A percentile compares a stretch with the other conserved stretches of the same genome.
Evolutionary conservation across 2,797 vertebrate genomes (phyloP).

Genomic region (Sphenopsis melanotis): DNA sequence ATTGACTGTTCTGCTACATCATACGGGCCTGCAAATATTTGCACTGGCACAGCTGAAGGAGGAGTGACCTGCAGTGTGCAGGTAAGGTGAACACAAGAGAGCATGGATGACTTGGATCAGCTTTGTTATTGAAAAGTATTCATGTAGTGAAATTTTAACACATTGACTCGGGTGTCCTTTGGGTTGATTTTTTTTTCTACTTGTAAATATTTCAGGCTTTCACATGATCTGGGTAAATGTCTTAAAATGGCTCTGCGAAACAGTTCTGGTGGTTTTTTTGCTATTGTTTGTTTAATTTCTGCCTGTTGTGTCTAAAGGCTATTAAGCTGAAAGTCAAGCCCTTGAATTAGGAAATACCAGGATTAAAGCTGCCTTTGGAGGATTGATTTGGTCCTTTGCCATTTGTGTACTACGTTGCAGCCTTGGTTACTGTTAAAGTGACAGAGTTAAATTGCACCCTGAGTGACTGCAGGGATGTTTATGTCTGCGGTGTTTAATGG

Average conservation of each 20-base stretch:
- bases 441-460: not conserved
- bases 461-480: not conserved
- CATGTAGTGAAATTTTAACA: not conserved
- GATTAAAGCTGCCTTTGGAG: constrained; percentile 19
- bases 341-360: constrained; percentile 10
- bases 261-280: not conserved
- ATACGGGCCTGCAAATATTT: not conserved
- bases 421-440: constrained; percentile 21
- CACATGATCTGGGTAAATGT: not conserved
- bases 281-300: not conserved
- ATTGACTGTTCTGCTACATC: not conserved
- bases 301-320: not conserved
- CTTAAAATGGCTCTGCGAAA: not conserved
- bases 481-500: not conserved
- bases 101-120: not conserved
- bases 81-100: not conserved
- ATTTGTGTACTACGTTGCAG: not conserved
- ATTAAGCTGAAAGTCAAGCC: not conserved
- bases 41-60: not conserved
- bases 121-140: not conserved
- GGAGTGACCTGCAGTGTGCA: not conserved
- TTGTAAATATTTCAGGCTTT: not conserved
- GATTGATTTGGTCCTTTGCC: constrained; percentile 6
- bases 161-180: not conserved
- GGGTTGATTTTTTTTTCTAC: not conserved